phyloP scores from a whole-genome alignment of 2,113 vertebrate species.

The Myiozetetes cayanensis region DNA sequence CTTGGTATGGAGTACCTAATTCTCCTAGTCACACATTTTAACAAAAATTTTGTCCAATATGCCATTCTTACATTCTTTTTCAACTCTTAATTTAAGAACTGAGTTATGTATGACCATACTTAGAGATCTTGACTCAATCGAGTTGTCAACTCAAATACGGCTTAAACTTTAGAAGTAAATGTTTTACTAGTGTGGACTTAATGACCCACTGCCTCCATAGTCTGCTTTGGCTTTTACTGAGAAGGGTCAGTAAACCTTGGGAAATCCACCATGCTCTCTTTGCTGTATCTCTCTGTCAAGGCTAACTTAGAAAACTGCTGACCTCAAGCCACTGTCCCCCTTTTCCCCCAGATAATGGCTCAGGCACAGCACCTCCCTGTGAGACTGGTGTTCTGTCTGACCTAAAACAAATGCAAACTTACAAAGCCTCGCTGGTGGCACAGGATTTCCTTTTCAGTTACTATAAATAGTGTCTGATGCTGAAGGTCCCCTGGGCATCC shows the following conservation, averaged over 20 bases:
- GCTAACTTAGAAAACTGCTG: background rate
- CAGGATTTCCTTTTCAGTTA: slow-evolving; percentile 57
- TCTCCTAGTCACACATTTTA: background rate
- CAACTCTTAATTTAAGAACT: background rate
- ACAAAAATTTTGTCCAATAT: background rate
- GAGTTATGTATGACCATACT: background rate
- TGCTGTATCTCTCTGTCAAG: background rate
- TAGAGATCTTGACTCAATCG: background rate
- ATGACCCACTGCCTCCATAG: background rate
- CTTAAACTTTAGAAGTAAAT: background rate
- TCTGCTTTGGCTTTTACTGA: background rate
- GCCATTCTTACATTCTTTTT: background rate
- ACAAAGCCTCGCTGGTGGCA: background rate
- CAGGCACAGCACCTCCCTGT: background rate
- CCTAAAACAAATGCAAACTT: background rate
- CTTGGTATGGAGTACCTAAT: background rate
- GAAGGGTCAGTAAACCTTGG: background rate
- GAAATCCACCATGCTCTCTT: background rate
- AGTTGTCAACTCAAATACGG: background rate
- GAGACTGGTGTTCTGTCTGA: background rate
- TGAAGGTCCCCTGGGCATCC: background rate
- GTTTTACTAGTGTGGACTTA: background rate
- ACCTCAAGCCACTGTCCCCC: background rate
- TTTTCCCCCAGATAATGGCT: background rate
- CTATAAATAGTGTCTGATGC: slow-evolving; percentile 38